These are phyloP conservation scores for Drosophila mimetica DNA, from an alignment of 2,888 invertebrate genomes.

Conservation along the genomic window DNA sequence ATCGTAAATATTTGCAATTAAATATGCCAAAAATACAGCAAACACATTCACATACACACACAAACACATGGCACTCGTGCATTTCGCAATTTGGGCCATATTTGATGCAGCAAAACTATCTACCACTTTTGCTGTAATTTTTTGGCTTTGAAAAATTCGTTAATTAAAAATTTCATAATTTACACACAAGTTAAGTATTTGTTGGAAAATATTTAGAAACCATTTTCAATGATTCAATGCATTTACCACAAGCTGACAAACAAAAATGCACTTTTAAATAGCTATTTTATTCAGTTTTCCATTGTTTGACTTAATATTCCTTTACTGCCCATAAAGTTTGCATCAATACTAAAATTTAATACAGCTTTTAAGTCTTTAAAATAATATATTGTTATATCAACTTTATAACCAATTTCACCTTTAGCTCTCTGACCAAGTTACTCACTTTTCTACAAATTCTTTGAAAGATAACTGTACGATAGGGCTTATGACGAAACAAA, in stretches of 20 bases:
- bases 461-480: too few relatives aligned
- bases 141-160: conserved; percentile 10
- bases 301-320: background rate
- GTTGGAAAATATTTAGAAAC: conserved; percentile 7
- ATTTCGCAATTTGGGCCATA: conserved; percentile 32
- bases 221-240: conserved; percentile 6
- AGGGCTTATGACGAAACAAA: background rate
- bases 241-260: background rate
- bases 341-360: background rate
- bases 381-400: background rate
- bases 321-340: background rate
- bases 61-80: conserved; percentile 4
- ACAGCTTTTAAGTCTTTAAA: background rate
- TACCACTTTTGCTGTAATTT: conserved; percentile 2
- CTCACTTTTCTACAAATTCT: background rate
- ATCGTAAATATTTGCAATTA: conserved; percentile 74
- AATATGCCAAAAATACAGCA: conserved; percentile 59
- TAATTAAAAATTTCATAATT: conserved; percentile 32
- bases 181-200: conserved; percentile 10
- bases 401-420: background rate
- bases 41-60: conserved; percentile 20
- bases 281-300: background rate
- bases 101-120: conserved; percentile 28
- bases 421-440: background rate
- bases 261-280: background rate